phyloP scores from a whole-genome alignment of 2,888 invertebrate species.

The Cistogaster globosa region DNA sequence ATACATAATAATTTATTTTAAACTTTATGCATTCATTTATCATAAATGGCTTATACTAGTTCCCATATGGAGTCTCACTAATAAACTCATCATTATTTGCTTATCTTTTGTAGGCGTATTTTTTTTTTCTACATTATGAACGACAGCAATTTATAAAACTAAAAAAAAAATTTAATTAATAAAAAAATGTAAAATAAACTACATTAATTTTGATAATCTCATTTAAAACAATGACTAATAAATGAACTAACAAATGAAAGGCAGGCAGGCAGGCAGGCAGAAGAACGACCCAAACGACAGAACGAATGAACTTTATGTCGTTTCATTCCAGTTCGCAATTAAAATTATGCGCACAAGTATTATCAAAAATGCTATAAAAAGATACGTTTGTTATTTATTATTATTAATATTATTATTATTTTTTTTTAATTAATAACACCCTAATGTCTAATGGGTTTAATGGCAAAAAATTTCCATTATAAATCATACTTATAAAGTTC shows the following conservation, averaged over 20 bases:
- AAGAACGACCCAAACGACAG: background rate
- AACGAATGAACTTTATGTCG: conserved; percentile 2
- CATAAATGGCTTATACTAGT: conserved; percentile 30
- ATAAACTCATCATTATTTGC: conserved; percentile 40
- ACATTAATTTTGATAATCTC: conserved; percentile 23
- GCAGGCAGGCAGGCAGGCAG: background rate
- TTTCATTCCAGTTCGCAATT: conserved; percentile 11
- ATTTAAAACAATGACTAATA: conserved; percentile 41
- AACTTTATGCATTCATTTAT: conserved; percentile 31
- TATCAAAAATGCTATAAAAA: conserved; percentile 24
- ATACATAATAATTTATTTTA: conserved; percentile 26
- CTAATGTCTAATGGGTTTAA: conserved; percentile 1
- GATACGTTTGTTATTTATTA: conserved; percentile 19
- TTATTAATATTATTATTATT: too few relatives aligned
- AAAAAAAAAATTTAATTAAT: conserved; percentile 19
- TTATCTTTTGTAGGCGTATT: conserved; percentile 48
- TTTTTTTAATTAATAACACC: conserved; percentile 24
- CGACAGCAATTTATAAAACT: conserved; percentile 41
- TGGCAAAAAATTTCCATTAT: conserved; percentile 31
- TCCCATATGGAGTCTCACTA: conserved; percentile 1
- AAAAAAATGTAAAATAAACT: conserved; percentile 28
- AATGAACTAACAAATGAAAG: conserved; percentile 9
- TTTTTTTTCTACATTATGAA: conserved; percentile 19
- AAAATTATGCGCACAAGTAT: conserved; percentile 14
- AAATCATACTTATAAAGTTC: conserved; percentile 25